phyloP scores from a whole-genome alignment of 2,888 invertebrate species.

The Acleris laterana region DNA sequence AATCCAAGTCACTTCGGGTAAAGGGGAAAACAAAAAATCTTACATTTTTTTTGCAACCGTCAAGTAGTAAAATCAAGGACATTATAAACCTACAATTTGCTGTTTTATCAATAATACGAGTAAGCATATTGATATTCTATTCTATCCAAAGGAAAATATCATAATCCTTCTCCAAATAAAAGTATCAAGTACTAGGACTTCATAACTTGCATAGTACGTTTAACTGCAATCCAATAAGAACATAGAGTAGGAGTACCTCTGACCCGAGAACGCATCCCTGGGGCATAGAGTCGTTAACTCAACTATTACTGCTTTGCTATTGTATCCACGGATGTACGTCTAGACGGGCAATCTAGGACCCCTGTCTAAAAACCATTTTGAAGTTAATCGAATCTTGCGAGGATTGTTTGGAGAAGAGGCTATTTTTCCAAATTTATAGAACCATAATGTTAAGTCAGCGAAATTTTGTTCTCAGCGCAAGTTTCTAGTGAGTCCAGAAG shows the following conservation, averaged over 20 bases:
- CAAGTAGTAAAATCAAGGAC: too few species aligned
- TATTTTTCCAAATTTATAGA: background rate
- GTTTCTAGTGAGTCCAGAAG: too few species aligned
- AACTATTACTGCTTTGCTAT: slow-evolving; percentile 20
- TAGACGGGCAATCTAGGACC: slow-evolving; percentile 19
- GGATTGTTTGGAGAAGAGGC: background rate
- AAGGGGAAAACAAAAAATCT: too few species aligned
- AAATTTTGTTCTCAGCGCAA: background rate
- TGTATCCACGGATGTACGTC: slow-evolving; percentile 14
- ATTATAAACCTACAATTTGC: too few species aligned
- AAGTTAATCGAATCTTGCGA: slow-evolving; percentile 16
- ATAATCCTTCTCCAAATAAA: too few species aligned
- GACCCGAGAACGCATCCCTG: slow-evolving; percentile 13
- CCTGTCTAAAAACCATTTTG: slow-evolving; percentile 16
- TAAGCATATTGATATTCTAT: too few species aligned
- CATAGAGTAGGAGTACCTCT: slow-evolving; percentile 5
- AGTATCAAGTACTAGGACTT: background rate
- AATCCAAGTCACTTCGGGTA: too few species aligned
- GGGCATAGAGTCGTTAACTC: slow-evolving; percentile 27
- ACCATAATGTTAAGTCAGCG: background rate
- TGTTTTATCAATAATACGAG: too few species aligned
- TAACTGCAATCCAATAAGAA: slow-evolving; percentile 32
- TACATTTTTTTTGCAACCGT: too few species aligned
- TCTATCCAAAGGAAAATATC: too few species aligned
- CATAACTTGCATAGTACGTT: background rate